Conservation (phyloP, 1,140 invertebrate species). For the Drosophila watanabei region DNA sequence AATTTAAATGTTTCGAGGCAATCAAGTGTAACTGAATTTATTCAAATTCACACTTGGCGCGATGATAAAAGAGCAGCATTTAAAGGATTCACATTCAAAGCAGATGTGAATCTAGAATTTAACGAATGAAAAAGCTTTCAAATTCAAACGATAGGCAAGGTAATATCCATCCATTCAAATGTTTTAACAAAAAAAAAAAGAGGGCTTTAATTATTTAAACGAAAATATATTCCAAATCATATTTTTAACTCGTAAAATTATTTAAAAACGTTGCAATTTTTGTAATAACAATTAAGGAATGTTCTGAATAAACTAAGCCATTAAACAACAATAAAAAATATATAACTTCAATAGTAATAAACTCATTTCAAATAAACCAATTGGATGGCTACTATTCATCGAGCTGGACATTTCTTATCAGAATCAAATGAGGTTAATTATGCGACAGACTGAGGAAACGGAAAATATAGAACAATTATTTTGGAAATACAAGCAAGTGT, state of each 20-base stretch:
- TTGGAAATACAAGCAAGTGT: not conserved
- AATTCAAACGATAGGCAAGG: not conserved
- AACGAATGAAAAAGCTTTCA: not conserved
- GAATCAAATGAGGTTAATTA: conserved; percentile 24
- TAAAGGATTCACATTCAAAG: conserved; percentile 2
- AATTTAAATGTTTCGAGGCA: conserved; percentile 30
- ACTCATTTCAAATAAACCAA: not conserved
- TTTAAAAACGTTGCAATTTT: no score
- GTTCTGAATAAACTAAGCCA: not conserved
- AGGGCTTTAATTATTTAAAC: not conserved
- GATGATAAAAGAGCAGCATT: conserved; percentile 6
- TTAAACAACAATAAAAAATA: not conserved
- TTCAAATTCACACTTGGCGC: conserved; percentile 2
- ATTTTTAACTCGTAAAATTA: no score
- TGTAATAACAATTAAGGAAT: no score
- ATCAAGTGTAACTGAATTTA: conserved; percentile 23
- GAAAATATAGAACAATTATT: conserved; percentile 28
- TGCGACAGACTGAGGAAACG: not conserved
- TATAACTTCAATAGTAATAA: not conserved
- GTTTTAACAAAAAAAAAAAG: not conserved
- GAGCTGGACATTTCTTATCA: conserved; percentile 2
- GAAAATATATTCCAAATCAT: no score
- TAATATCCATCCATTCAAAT: not conserved
- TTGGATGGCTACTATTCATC: not conserved
- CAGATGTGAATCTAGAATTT: not conserved